A percentile compares a stretch with the other conserved stretches of the same genome.
Evolutionary conservation across 2,797 vertebrate species (phyloP).

Genomic region (Pelodytes ibericus): DNA sequence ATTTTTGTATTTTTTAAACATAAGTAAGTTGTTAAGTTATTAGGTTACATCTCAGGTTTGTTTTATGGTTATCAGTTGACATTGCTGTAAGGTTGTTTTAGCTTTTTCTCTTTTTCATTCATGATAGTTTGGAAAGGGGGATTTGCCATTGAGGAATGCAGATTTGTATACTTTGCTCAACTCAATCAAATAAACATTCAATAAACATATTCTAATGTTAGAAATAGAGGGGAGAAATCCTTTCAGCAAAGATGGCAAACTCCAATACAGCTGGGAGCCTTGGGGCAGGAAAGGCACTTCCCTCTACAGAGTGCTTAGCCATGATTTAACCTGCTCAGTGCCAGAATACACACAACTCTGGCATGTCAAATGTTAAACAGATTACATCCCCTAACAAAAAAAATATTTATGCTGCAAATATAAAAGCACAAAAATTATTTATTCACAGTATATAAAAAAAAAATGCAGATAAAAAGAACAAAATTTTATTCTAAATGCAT

Average conservation of each 20-base stretch:
- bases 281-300: not conserved
- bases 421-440: too few relatives aligned
- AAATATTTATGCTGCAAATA: too few relatives aligned
- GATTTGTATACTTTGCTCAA: constrained; percentile 18
- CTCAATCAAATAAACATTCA: constrained; percentile 40
- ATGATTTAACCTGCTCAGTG: not conserved
- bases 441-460: too few relatives aligned
- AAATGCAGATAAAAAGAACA: too few relatives aligned
- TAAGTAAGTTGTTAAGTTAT: constrained; percentile 10
- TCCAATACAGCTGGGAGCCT: constrained; percentile 5
- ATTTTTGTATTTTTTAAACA: not conserved
- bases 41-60: not conserved
- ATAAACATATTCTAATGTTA: constrained; percentile 22
- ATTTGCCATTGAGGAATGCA: constrained; percentile 26
- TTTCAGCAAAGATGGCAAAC: constrained; percentile 1
- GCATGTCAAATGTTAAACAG: too few relatives aligned
- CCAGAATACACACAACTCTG: too few relatives aligned
- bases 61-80: constrained; percentile 30
- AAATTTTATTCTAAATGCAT: too few relatives aligned
- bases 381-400: too few relatives aligned
- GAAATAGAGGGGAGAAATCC: constrained; percentile 10
- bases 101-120: constrained; percentile 19
- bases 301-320: not conserved
- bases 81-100: constrained; percentile 9
- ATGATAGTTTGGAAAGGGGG: constrained; percentile 15